Percentiles rank a stretch among this genome's conserved stretches.
Conservation (phyloP, 1,140 invertebrate species). For the Archegozetes longisetosus region DNA sequence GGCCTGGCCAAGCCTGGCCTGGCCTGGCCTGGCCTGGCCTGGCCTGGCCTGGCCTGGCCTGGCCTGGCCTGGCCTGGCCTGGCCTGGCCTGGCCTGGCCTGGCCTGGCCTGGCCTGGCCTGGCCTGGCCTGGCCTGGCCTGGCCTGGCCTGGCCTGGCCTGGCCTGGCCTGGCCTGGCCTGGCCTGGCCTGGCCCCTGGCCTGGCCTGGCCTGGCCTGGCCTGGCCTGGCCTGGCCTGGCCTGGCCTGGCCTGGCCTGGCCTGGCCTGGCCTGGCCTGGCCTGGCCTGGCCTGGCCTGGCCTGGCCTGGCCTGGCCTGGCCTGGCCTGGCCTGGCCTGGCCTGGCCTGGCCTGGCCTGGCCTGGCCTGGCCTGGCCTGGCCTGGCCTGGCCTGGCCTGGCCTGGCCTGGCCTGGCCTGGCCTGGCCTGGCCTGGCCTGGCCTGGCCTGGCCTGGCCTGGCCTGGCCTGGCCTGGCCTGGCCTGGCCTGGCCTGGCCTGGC, state of each 20-base stretch:
- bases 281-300: conserved; percentile 23
- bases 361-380: conserved; percentile 22
- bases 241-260: conserved; percentile 20
- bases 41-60: conserved; percentile 23
- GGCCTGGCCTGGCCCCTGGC: too few relatives aligned
- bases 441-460: conserved; percentile 21
- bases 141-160: conserved; percentile 20
- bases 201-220: conserved; percentile 21
- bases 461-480: conserved; percentile 22
- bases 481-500: conserved; percentile 24
- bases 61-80: conserved; percentile 21
- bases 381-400: conserved; percentile 21
- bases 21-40: conserved; percentile 23
- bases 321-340: conserved; percentile 21
- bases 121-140: conserved; percentile 19
- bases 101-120: conserved; percentile 20
- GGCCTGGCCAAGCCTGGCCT: conserved; percentile 22
- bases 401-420: conserved; percentile 22
- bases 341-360: conserved; percentile 23
- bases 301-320: conserved; percentile 22
- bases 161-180: conserved; percentile 21
- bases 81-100: conserved; percentile 19
- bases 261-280: conserved; percentile 22
- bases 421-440: conserved; percentile 23
- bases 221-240: conserved; percentile 21